phyloP scores from a whole-genome alignment of 2,888 invertebrate species.

The Meliscaeva auricollis region DNA sequence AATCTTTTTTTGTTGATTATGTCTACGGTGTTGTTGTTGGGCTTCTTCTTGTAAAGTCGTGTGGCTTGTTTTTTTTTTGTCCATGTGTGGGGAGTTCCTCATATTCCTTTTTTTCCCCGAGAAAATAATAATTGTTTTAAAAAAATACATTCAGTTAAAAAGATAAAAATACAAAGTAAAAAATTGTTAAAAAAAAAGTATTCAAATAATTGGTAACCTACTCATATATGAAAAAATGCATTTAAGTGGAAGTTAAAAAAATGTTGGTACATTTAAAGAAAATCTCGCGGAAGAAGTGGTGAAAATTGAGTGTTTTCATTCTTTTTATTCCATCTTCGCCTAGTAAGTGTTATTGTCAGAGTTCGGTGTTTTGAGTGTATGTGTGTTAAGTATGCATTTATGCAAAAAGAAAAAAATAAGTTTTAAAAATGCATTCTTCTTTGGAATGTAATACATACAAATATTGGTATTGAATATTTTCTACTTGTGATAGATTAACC shows the following conservation, averaged over 20 bases:
- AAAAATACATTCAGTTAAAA: background rate
- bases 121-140: background rate
- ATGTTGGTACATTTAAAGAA: background rate
- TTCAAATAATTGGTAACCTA: background rate
- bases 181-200: background rate
- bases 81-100: constrained; percentile 36
- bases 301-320: constrained; percentile 39
- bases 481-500: constrained; percentile 61
- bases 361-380: background rate
- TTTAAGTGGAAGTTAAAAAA: background rate
- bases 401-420: constrained; percentile 54
- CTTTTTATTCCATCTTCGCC: constrained; percentile 51
- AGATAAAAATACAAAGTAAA: background rate
- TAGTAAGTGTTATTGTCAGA: constrained; percentile 60
- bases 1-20: constrained; percentile 42
- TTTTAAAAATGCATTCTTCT: constrained; percentile 67
- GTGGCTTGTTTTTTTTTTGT: constrained; percentile 60
- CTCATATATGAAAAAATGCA: background rate
- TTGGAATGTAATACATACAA: constrained; percentile 54
- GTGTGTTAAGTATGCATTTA: constrained; percentile 43
- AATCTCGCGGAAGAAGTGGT: constrained; percentile 54
- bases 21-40: constrained; percentile 51
- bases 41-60: constrained; percentile 59
- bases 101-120: background rate
- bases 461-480: constrained; percentile 63